A percentile compares a stretch with the other conserved stretches of the same genome.
These are phyloP conservation scores for Cherax quadricarinatus DNA, from an alignment of 1,140 invertebrate species.

Conservation along the genomic window DNA sequence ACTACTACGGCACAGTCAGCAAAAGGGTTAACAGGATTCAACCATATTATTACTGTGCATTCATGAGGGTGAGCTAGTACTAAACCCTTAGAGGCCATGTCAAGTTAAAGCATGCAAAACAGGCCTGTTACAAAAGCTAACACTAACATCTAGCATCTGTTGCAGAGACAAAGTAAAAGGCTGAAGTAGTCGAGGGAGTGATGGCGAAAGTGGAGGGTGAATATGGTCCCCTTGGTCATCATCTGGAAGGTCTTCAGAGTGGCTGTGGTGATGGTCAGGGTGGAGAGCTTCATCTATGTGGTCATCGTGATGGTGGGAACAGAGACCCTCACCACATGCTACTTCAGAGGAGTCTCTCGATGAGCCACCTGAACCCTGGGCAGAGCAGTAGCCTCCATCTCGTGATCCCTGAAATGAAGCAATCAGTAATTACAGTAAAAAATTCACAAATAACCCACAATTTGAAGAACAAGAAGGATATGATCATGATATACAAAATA, in stretches of 20 bases:
- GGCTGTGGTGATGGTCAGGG: constrained; percentile 29
- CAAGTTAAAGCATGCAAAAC: too few relatives aligned
- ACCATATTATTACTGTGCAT: too few relatives aligned
- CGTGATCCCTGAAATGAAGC: constrained; percentile 48
- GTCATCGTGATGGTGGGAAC: constrained; percentile 66
- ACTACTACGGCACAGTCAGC: too few relatives aligned
- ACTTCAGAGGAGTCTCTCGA: constrained; percentile 86
- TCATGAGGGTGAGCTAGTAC: too few relatives aligned
- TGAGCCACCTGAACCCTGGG: constrained; percentile 83
- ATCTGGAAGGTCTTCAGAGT: constrained; percentile 5
- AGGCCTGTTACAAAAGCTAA: not conserved
- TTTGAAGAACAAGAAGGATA: too few relatives aligned
- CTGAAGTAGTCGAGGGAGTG: constrained; percentile 16
- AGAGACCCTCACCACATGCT: constrained; percentile 69
- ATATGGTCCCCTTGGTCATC: constrained; percentile 22
- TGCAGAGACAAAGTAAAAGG: constrained; percentile 74
- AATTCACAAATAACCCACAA: too few relatives aligned
- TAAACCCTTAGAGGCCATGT: too few relatives aligned
- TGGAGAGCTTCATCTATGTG: constrained; percentile 42
- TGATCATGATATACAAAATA: too few relatives aligned
- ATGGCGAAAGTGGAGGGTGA: constrained; percentile 36
- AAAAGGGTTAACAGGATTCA: too few relatives aligned
- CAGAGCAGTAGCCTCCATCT: constrained; percentile 66
- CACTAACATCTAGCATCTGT: constrained; percentile 76
- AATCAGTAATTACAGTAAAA: not conserved